Conservation (phyloP, 2,888 invertebrate genomes). For the Ophion obscuratus region DNA sequence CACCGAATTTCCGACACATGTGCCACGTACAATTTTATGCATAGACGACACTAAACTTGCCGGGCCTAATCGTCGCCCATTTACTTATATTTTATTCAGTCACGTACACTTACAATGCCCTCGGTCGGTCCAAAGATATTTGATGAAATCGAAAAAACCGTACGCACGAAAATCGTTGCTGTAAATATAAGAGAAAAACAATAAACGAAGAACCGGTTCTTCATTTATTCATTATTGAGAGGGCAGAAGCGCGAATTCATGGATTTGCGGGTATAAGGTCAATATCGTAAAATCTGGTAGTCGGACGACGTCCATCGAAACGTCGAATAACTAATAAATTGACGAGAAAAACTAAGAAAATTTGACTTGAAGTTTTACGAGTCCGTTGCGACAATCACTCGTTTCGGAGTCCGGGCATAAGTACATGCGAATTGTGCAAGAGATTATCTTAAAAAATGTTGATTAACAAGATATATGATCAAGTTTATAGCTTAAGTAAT, state of each 20-base stretch:
- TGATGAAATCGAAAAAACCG: neutral
- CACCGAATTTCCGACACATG: neutral
- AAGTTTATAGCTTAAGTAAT: neutral
- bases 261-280: neutral
- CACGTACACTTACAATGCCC: neutral
- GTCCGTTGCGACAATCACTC: slow-evolving; percentile 33
- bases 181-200: too few species aligned
- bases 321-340: neutral
- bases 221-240: neutral
- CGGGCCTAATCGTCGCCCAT: slow-evolving; percentile 54
- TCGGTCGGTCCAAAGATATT: neutral
- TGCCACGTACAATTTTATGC: slow-evolving; percentile 1
- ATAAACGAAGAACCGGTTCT: neutral
- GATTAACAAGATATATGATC: slow-evolving; percentile 15
- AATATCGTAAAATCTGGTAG: neutral
- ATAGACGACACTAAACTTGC: slow-evolving; percentile 13
- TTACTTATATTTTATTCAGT: slow-evolving; percentile 14
- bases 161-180: neutral
- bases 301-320: neutral
- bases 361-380: neutral
- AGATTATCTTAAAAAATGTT: neutral
- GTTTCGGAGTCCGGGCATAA: slow-evolving; percentile 22
- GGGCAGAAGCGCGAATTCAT: neutral
- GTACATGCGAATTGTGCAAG: neutral
- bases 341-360: neutral